A percentile compares a stretch with the other conserved stretches of the same genome.
phyloP scores from a whole-genome alignment of 2,888 invertebrate genomes.

The Epinotia ramella region DNA sequence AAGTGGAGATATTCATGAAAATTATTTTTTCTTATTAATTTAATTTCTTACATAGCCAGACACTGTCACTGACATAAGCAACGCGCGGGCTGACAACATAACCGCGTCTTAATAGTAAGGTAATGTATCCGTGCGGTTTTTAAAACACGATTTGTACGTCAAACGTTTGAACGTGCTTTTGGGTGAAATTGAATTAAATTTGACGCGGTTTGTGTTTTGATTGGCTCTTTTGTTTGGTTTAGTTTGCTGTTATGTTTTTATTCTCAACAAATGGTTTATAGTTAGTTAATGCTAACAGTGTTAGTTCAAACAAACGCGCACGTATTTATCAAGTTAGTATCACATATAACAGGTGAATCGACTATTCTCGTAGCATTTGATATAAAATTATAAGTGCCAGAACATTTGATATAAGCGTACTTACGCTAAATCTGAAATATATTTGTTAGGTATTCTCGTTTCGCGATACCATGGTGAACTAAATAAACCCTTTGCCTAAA shows the following conservation, averaged over 20 bases:
- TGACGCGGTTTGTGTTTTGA: constrained; percentile 23
- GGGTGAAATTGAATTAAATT: constrained; percentile 36
- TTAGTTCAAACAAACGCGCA: neutral
- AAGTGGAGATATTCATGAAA: too few relatives aligned
- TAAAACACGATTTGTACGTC: constrained; percentile 30
- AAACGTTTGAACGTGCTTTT: constrained; percentile 30
- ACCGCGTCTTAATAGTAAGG: too few relatives aligned
- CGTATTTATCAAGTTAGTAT: neutral
- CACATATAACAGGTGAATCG: neutral
- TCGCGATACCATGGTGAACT: too few relatives aligned
- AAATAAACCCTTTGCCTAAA: too few relatives aligned
- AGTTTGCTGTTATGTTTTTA: constrained; percentile 9
- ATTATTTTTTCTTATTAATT: too few relatives aligned
- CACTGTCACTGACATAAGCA: too few relatives aligned
- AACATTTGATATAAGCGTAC: neutral
- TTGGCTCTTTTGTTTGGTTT: constrained; percentile 20
- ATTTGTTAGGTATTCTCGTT: too few relatives aligned
- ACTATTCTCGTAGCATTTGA: neutral
- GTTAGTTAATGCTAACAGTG: neutral
- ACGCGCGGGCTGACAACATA: too few relatives aligned
- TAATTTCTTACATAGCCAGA: too few relatives aligned
- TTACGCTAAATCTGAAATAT: neutral
- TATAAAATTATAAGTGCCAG: neutral
- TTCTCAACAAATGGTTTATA: neutral
- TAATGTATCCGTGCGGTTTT: too few relatives aligned